These are phyloP conservation scores for Erynnis tages DNA, from an alignment of 2,888 invertebrate genomes.

Conservation along the genomic window DNA sequence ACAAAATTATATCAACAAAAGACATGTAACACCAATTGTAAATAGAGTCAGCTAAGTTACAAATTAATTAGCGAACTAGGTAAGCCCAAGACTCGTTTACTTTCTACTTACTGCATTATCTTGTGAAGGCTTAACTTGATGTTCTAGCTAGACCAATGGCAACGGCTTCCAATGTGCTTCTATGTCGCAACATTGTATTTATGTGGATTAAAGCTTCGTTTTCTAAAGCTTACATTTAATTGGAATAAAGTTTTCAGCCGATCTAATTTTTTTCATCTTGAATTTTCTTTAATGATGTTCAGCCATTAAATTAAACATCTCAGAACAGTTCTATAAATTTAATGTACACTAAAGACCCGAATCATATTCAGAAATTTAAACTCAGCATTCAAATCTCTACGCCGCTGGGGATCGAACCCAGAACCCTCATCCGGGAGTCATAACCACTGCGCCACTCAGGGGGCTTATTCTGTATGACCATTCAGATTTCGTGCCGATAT, in stretches of 20 bases:
- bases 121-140: slow-evolving; percentile 20
- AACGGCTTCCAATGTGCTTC: slow-evolving; percentile 1
- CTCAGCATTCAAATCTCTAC: too few relatives aligned
- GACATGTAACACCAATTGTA: slow-evolving; percentile 5
- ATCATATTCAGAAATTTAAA: too few relatives aligned
- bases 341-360: too few relatives aligned
- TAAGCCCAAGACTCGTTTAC: slow-evolving; percentile 17
- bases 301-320: too few relatives aligned
- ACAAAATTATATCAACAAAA: background rate
- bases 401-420: too few relatives aligned
- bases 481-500: too few relatives aligned
- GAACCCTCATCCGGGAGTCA: too few relatives aligned
- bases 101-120: slow-evolving; percentile 20
- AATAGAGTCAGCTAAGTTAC: slow-evolving; percentile 21
- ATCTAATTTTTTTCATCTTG: too few relatives aligned
- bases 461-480: too few relatives aligned
- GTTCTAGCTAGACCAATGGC: slow-evolving; percentile 17
- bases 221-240: slow-evolving; percentile 4
- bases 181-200: slow-evolving; percentile 10
- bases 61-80: slow-evolving; percentile 22
- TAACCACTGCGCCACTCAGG: too few relatives aligned
- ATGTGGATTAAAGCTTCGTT: background rate
- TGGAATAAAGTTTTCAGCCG: slow-evolving; percentile 3
- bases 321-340: too few relatives aligned
- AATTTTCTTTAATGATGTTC: too few relatives aligned